These are phyloP conservation scores for Drosophila leonis DNA, from an alignment of 2,888 invertebrate genomes.

Conservation along the genomic window DNA sequence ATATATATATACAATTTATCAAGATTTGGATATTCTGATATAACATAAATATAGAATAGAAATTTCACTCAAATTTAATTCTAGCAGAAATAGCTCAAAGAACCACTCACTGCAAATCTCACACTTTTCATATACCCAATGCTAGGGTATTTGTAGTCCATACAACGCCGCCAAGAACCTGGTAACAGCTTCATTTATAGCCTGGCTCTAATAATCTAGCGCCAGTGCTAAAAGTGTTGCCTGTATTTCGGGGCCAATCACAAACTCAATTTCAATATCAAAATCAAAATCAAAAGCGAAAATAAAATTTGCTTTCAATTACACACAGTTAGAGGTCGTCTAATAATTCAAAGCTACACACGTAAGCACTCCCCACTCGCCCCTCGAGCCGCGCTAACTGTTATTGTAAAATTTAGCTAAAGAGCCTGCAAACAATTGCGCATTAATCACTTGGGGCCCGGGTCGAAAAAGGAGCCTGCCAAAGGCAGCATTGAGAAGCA, in stretches of 20 bases:
- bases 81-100: neutral
- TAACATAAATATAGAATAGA: too few relatives aligned
- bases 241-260: slow-evolving; percentile 23
- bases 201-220: slow-evolving; percentile 26
- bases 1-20: too few relatives aligned
- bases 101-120: too few relatives aligned
- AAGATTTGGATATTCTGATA: too few relatives aligned
- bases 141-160: neutral
- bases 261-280: slow-evolving; percentile 16
- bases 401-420: slow-evolving; percentile 64
- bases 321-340: slow-evolving; percentile 27
- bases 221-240: slow-evolving; percentile 44
- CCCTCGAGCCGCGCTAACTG: slow-evolving; percentile 36
- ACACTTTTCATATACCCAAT: neutral
- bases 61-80: too few relatives aligned
- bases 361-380: neutral
- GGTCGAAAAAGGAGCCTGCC: slow-evolving; percentile 28
- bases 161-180: slow-evolving; percentile 18
- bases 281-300: slow-evolving; percentile 43
- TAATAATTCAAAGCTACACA: slow-evolving; percentile 11
- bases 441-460: slow-evolving; percentile 62
- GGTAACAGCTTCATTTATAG: slow-evolving; percentile 35
- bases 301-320: slow-evolving; percentile 52
- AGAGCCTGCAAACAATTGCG: slow-evolving; percentile 71
- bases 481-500: slow-evolving; percentile 30